Base-by-base conservation (phyloP, 92 coral and sea anemone genomes). In the Epizoanthus rinbou region DNA sequence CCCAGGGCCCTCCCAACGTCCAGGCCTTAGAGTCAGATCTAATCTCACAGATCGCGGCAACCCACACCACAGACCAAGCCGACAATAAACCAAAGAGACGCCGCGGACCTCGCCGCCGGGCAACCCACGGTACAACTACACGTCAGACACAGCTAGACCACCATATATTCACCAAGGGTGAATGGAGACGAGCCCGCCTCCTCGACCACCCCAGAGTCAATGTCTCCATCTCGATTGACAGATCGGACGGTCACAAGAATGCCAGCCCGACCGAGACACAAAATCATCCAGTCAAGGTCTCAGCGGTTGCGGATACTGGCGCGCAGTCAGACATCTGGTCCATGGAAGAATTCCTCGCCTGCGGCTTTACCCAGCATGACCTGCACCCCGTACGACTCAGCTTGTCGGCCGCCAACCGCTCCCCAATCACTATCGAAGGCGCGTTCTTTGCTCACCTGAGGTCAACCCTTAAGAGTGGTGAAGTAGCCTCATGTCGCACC, bases 151-250 rank as follows among this genome's bases (percentile, higher is more conserved):
- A 57, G 57, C 88, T 85, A 8, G 63, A 25, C 16, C 65, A 80
- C 75, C 41, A 60, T 57, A 28, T 41, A 43, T 75, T 75, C 54
- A 59, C 76, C 22, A 86, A 60, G 41, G 90, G 90, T 0, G 82
- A 80, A 47, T 66, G 86, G 86, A 79, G 73, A 54, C 73, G 82
- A 16, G 94, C 89, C 3, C 85, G 69, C 50, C 82, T 79, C 19
- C 28, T 76, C 21, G 93, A 87, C 69, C 92, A 87, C 89, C 92
- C 91, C 10, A 59, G 82, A 69, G 90, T 74, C 19, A 15, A 90
- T 2, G 45, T 88, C 85, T 71, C 82, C 57, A 85, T 91, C 31
- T 45, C 86, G 1, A 17, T 87, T 1, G 89, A 54, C 83, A 47
- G 50, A 14, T 73, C 82, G 35, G 75, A 22, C 67, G 33, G 8